Conservation (phyloP, 2,888 invertebrate genomes). For the Drosophila atroscutellata region DNA sequence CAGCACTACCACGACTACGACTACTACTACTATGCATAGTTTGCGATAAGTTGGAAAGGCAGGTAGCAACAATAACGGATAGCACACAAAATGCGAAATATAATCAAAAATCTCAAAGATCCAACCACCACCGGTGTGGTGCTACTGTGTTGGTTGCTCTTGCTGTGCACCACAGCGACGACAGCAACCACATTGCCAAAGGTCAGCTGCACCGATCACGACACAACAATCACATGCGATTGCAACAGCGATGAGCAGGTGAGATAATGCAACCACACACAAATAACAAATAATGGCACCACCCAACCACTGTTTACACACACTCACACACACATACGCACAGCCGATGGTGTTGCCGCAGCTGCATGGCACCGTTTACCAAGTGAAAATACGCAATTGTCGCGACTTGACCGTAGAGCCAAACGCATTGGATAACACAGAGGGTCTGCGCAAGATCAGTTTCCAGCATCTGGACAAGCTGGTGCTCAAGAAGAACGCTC, state of each 20-base stretch:
- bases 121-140: conserved; percentile 42
- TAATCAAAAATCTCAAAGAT: conserved; percentile 68
- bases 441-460: conserved; percentile 88
- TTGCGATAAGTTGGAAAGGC: conserved; percentile 13
- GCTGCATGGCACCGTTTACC: conserved; percentile 84
- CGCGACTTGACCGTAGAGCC: conserved; percentile 87
- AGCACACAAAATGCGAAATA: conserved; percentile 61
- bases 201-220: conserved; percentile 81
- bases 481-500: conserved; percentile 87
- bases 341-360: conserved; percentile 87
- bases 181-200: conserved; percentile 47
- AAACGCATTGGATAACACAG: conserved; percentile 87
- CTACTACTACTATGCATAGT: conserved; percentile 23
- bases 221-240: conserved; percentile 83
- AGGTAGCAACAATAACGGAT: not conserved
- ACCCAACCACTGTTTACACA: not conserved
- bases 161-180: conserved; percentile 13
- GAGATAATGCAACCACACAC: conserved; percentile 46
- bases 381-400: conserved; percentile 89
- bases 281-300: not conserved
- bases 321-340: conserved; percentile 63
- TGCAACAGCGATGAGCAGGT: conserved; percentile 83
- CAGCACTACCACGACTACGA: not conserved
- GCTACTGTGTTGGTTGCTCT: conserved; percentile 24
- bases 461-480: conserved; percentile 88